Conservation (phyloP, 2,888 invertebrate species). For the Drosophila incognita region DNA sequence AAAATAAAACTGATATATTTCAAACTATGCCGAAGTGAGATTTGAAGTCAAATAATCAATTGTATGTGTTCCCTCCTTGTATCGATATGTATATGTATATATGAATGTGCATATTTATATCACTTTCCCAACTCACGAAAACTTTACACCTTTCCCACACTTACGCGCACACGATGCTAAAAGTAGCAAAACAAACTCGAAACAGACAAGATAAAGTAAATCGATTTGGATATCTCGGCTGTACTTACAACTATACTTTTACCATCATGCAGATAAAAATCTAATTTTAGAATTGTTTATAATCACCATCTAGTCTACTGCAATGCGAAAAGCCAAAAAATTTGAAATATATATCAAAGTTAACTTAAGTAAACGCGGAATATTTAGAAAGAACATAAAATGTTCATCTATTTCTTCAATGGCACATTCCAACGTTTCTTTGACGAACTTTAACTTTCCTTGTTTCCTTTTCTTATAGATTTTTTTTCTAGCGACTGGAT, state of each 20-base stretch:
- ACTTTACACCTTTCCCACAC: neutral
- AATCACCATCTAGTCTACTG: neutral
- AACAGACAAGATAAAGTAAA: neutral
- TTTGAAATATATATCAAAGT: neutral
- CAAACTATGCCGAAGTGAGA: neutral
- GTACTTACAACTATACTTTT: neutral
- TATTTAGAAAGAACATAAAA: neutral
- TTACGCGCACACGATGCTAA: neutral
- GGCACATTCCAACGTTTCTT: neutral
- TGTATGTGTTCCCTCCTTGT: neutral
- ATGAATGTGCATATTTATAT: neutral
- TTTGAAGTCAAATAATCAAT: slow-evolving; percentile 1
- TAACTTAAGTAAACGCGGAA: neutral
- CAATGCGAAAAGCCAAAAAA: neutral
- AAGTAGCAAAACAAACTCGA: neutral
- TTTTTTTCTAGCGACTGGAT: neutral
- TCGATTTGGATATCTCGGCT: neutral
- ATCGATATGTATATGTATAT: neutral
- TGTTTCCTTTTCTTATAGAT: neutral
- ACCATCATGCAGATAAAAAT: neutral
- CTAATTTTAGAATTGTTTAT: neutral
- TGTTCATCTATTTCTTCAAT: neutral
- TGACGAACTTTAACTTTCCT: neutral
- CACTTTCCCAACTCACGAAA: slow-evolving; percentile 15
- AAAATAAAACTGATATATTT: neutral